Base-by-base conservation (phyloP, 2,888 invertebrate genomes). In the Falcaria lacertinaria region DNA sequence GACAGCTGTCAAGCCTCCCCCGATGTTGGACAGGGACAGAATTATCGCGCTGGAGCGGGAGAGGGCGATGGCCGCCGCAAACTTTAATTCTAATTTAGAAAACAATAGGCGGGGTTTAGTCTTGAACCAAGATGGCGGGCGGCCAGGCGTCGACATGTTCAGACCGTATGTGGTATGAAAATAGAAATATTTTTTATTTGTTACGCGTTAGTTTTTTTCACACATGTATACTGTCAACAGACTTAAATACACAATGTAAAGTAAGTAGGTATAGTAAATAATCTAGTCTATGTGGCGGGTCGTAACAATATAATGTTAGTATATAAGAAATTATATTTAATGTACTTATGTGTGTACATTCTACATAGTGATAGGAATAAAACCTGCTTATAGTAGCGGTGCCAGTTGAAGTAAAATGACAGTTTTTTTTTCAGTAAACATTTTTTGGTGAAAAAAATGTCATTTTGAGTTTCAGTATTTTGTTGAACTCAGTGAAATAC, bases 131-230 rank as follows among this genome's bases (percentile, higher is more conserved):
- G 89, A 89, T 78, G 86, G 85, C 53, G 78, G 75, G 0, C 62
- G 88, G 14, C 74, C 83, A 0, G 67, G 64, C 2, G 72, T 83
- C 52, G 89, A 89, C 48, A 89, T 89, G 90, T 90, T 90, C 59
- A 86, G 90, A 74, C 90, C 90, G 16, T 90, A 90, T 50, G 90
- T 90, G 32, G 89, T 88, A 89, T 89, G 89, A 89, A 67, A 88
- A 39, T 85, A 74, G 28, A 28, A 69, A 54, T 54, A 45, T 39
- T 43, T 79, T 80, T 82, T 69, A 65, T 57, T 79, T 69, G 50
- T 62, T 62, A 58, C 50, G 50, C 41, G 16, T 35, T 53, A 47
- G 45, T 42, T 37, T 47, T 42, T 48, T 7, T 28, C 19, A 28
- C 28, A 28, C 28, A 28, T 28, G 28, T 28, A 28, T 28, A 28